Percentiles rank a stretch among this genome's conserved stretches.
phyloP scores from a whole-genome alignment of 2,888 invertebrate species.

The Epirrita christyi region DNA sequence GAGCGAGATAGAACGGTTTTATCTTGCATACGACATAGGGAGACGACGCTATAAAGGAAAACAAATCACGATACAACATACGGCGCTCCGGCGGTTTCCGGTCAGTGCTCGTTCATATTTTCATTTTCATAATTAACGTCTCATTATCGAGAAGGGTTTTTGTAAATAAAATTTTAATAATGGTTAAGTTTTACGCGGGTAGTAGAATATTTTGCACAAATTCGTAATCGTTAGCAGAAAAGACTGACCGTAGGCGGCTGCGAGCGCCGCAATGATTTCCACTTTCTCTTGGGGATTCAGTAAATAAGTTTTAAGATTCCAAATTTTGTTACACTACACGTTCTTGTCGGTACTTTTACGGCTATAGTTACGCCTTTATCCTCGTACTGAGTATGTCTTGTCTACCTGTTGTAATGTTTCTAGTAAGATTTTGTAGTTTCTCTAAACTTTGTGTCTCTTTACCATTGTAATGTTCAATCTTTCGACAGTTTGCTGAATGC shows the following conservation, averaged over 20 bases:
- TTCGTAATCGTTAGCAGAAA: conserved; percentile 80
- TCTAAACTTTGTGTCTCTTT: conserved; percentile 14
- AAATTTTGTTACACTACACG: conserved; percentile 16
- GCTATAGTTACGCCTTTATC: conserved; percentile 26
- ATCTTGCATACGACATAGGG: conserved; percentile 41
- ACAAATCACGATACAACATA: conserved; percentile 51
- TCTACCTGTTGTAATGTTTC: conserved; percentile 13
- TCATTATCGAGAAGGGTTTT: conserved; percentile 63
- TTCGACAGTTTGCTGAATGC: conserved; percentile 57
- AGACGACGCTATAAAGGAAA: conserved; percentile 45
- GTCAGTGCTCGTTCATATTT: conserved; percentile 75
- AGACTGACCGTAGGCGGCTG: conserved; percentile 83
- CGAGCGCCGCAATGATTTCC: conserved; percentile 69
- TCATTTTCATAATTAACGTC: conserved; percentile 59
- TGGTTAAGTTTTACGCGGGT: conserved; percentile 77
- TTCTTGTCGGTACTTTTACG: conserved; percentile 24
- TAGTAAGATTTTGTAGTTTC: conserved; percentile 17
- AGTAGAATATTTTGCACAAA: conserved; percentile 84
- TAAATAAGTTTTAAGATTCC: conserved; percentile 22
- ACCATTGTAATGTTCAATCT: conserved; percentile 18
- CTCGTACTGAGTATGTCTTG: conserved; percentile 18
- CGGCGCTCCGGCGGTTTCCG: conserved; percentile 79
- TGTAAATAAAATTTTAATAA: conserved; percentile 76
- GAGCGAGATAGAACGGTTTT: conserved; percentile 42
- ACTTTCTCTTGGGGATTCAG: conserved; percentile 68